phyloP scores from a whole-genome alignment of 2,113 vertebrate genomes.

The Coturnix japonica region DNA sequence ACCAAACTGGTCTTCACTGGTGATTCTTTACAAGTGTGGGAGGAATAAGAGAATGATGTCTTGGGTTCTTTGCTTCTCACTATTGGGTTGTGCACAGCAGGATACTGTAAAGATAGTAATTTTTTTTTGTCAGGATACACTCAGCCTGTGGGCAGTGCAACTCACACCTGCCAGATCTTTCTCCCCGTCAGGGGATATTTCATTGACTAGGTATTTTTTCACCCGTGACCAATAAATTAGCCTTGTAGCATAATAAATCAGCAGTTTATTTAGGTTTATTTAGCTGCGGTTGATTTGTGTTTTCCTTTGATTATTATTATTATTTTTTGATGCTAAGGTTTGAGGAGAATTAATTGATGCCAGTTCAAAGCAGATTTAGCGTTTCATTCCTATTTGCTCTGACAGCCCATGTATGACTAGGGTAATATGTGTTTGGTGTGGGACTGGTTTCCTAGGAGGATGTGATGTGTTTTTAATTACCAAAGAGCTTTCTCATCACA shows the following conservation, averaged over 20 bases:
- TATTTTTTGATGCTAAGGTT: background rate
- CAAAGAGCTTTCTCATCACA: background rate
- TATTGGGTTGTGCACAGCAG: background rate
- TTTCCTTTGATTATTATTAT: background rate
- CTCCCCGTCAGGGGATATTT: background rate
- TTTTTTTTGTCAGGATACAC: background rate
- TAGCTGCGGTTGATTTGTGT: background rate
- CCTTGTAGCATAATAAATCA: background rate
- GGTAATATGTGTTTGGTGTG: background rate
- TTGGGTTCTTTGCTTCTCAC: background rate
- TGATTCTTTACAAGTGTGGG: background rate
- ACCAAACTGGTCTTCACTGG: background rate
- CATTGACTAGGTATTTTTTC: background rate
- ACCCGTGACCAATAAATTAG: background rate
- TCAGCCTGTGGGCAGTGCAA: background rate
- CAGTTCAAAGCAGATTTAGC: background rate
- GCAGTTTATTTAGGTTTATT: constrained; percentile 18
- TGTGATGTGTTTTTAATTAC: background rate
- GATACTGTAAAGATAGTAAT: background rate
- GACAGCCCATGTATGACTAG: background rate
- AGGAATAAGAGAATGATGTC: background rate
- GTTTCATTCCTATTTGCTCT: background rate
- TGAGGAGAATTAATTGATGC: background rate
- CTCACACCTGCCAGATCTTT: background rate
- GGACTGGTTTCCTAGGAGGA: background rate